phyloP scores from a whole-genome alignment of 2,888 invertebrate species.

The Scaptomyza flava region DNA sequence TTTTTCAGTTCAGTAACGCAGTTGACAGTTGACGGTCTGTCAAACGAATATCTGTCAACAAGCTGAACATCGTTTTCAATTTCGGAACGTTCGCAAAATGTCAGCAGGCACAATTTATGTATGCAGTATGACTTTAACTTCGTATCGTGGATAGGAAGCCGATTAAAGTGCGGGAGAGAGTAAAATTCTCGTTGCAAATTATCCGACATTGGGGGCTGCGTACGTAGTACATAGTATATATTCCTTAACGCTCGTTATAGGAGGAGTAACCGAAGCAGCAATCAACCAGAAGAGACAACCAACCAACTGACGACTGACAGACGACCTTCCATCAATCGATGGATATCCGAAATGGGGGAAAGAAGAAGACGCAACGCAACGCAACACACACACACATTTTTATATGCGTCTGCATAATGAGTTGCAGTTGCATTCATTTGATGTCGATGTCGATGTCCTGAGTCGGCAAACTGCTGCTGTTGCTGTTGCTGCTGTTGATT shows the following conservation, averaged over 20 bases:
- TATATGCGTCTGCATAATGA: conserved; percentile 80
- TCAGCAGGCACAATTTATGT: conserved; percentile 65
- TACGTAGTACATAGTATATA: conserved; percentile 30
- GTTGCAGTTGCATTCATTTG: conserved; percentile 57
- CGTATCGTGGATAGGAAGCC: conserved; percentile 9
- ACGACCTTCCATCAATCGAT: conserved; percentile 47
- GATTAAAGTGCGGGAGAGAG: conserved; percentile 51
- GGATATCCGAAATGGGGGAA: conserved; percentile 17
- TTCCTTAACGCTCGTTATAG: conserved; percentile 73
- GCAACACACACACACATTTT: conserved; percentile 47
- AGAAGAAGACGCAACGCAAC: neutral
- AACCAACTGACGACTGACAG: conserved; percentile 28
- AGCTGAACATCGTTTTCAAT: conserved; percentile 77
- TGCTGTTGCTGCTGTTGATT: conserved; percentile 68
- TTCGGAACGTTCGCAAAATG: conserved; percentile 67
- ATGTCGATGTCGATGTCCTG: conserved; percentile 43
- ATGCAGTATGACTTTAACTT: conserved; percentile 6
- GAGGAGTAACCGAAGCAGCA: conserved; percentile 22
- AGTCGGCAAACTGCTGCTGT: conserved; percentile 31
- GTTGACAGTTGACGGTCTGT: conserved; percentile 77
- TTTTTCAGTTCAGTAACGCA: conserved; percentile 26
- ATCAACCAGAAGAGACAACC: conserved; percentile 18
- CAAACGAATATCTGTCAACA: conserved; percentile 80
- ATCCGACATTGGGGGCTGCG: conserved; percentile 63
- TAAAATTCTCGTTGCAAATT: conserved; percentile 71